Evolutionary conservation across 1,140 invertebrate genomes (phyloP).

Genomic region (Galleria mellonella): DNA sequence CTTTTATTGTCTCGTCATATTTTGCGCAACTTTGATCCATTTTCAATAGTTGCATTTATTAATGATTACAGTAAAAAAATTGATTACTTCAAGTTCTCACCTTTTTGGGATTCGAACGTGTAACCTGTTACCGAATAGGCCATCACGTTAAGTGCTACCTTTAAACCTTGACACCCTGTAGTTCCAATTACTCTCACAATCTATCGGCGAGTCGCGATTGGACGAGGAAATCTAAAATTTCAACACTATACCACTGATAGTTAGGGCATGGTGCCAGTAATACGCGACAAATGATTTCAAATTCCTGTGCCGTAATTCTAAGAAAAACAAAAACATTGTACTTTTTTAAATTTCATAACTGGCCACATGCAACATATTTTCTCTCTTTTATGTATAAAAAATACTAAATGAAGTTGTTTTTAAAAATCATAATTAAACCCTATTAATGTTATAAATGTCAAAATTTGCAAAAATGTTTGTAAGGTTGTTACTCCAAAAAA

Average conservation of each 20-base stretch:
- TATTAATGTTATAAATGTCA: too few species aligned
- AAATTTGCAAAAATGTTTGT: too few species aligned
- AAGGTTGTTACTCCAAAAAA: too few species aligned
- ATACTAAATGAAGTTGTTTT: too few species aligned
- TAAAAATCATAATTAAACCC: too few species aligned
- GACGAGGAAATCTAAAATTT: slow-evolving; percentile 26
- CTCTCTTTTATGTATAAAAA: too few species aligned
- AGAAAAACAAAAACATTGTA: not conserved
- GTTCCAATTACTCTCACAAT: slow-evolving; percentile 31
- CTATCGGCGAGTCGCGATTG: slow-evolving; percentile 21
- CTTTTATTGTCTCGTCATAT: not conserved
- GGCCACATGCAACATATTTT: too few species aligned
- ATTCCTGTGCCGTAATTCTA: not conserved
- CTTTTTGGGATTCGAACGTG: not conserved
- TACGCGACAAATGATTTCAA: slow-evolving; percentile 1
- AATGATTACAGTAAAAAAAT: not conserved
- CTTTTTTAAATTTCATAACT: not conserved
- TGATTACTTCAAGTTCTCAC: not conserved
- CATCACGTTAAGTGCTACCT: slow-evolving; percentile 8
- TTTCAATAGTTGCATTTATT: not conserved
- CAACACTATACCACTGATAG: slow-evolving; percentile 9
- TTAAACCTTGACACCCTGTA: slow-evolving; percentile 15
- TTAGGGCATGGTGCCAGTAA: slow-evolving; percentile 1
- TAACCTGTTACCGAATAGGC: slow-evolving; percentile 1
- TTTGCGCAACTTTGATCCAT: not conserved